Conservation (phyloP, 2,888 invertebrate species). For the Synanthedon vespiformis region DNA sequence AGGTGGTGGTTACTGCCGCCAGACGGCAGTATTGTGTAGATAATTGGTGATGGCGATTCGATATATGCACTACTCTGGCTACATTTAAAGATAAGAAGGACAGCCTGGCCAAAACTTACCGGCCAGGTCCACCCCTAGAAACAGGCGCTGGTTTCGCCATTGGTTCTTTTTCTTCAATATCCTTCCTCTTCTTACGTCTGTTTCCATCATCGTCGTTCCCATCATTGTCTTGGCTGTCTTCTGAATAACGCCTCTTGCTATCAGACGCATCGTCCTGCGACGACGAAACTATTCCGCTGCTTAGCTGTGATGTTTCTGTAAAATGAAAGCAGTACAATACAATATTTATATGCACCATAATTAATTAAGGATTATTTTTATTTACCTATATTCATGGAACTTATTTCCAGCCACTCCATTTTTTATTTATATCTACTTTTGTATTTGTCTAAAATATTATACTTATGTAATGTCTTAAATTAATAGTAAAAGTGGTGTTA, state of each 20-base stretch:
- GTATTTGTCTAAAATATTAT: too few relatives aligned
- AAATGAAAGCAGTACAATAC: not conserved
- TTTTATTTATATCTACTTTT: too few relatives aligned
- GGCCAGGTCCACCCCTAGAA: slow-evolving; percentile 39
- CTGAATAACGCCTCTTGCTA: slow-evolving; percentile 33
- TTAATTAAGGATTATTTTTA: too few relatives aligned
- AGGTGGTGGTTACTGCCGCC: too few relatives aligned
- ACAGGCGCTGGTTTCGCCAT: slow-evolving; percentile 60
- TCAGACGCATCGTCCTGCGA: slow-evolving; percentile 44
- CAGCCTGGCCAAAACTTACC: slow-evolving; percentile 21
- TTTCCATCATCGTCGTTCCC: slow-evolving; percentile 74
- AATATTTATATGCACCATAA: too few relatives aligned
- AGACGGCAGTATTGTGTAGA: too few relatives aligned
- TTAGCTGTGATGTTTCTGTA: slow-evolving; percentile 36
- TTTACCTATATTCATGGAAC: too few relatives aligned
- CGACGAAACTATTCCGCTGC: slow-evolving; percentile 49
- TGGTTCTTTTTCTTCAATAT: slow-evolving; percentile 72
- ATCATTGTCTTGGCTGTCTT: slow-evolving; percentile 69
- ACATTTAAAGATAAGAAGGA: not conserved
- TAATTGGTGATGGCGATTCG: too few relatives aligned
- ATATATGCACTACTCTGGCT: not conserved
- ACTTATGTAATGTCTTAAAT: too few relatives aligned
- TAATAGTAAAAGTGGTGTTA: too few relatives aligned
- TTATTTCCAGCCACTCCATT: too few relatives aligned
- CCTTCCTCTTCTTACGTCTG: slow-evolving; percentile 82